These are phyloP conservation scores for Microchrysa polita DNA, from an alignment of 2,888 invertebrate species.

Conservation along the genomic window DNA sequence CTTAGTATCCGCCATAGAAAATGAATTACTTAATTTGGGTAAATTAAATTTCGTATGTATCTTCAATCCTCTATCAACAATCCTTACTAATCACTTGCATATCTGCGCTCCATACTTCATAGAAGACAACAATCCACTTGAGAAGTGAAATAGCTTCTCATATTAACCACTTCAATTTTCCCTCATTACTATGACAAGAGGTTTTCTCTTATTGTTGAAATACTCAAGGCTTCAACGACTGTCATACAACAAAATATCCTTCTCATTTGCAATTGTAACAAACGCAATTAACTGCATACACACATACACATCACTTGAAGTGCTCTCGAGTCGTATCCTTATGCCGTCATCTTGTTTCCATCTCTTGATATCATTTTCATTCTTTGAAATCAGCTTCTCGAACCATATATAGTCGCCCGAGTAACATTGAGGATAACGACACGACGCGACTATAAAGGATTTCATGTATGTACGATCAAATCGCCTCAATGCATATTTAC, in stretches of 20 bases:
- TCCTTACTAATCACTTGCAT: no score
- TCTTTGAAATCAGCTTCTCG: not conserved
- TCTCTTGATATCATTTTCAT: not conserved
- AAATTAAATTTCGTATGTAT: no score
- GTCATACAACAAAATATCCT: constrained; percentile 33
- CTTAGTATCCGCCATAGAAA: no score
- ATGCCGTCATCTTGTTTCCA: not conserved
- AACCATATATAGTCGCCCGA: not conserved
- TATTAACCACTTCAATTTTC: constrained; percentile 16
- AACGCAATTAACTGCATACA: constrained; percentile 48
- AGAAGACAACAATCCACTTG: not conserved
- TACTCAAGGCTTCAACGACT: not conserved
- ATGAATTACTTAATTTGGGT: no score
- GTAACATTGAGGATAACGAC: not conserved
- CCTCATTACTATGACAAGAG: constrained; percentile 22
- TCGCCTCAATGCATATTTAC: constrained; percentile 47
- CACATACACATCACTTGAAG: constrained; percentile 49
- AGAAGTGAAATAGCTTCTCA: constrained; percentile 23
- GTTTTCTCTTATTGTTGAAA: not conserved
- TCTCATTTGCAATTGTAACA: constrained; percentile 45
- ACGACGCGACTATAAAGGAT: constrained; percentile 43
- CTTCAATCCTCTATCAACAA: no score
- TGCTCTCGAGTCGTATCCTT: constrained; percentile 16
- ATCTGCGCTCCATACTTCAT: no score
- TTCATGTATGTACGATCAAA: constrained; percentile 40